phyloP scores from a whole-genome alignment of 2,113 vertebrate genomes.

The Planiliza haematocheilus region DNA sequence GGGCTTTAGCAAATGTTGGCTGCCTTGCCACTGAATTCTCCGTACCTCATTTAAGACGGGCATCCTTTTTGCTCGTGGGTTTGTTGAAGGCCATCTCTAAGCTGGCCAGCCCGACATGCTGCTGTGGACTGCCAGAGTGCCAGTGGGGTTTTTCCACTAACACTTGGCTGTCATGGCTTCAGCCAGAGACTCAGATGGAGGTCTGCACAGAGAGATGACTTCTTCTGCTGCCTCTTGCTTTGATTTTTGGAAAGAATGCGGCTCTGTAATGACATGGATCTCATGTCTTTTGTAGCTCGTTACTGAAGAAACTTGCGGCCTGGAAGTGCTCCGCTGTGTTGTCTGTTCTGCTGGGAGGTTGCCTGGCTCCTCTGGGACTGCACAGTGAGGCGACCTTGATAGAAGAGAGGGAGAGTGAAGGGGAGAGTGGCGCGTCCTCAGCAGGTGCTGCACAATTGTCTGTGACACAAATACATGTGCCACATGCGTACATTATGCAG shows the following conservation, averaged over 20 bases:
- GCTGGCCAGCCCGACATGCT: conserved; percentile 51
- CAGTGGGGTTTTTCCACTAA: conserved; percentile 75
- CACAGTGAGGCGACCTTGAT: conserved; percentile 74
- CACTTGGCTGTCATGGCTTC: conserved; percentile 63
- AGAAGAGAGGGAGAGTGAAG: conserved; percentile 53
- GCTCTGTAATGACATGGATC: conserved; percentile 39
- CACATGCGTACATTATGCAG: conserved; percentile 70
- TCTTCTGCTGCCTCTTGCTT: conserved; percentile 56
- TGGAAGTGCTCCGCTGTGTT: conserved; percentile 19
- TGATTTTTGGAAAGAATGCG: conserved; percentile 57
- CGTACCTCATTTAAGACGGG: conserved; percentile 63
- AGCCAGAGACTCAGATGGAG: conserved; percentile 52
- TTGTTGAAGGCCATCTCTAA: conserved; percentile 69
- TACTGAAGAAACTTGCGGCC: conserved; percentile 26
- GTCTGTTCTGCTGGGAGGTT: conserved; percentile 29
- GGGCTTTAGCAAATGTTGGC: conserved; percentile 66
- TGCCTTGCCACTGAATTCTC: conserved; percentile 71
- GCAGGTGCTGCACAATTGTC: conserved; percentile 71
- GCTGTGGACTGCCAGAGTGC: conserved; percentile 57
- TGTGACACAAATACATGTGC: conserved; percentile 41
- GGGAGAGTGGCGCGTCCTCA: conserved; percentile 52
- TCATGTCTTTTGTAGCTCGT: conserved; percentile 27
- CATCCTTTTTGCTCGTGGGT: conserved; percentile 69
- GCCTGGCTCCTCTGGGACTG: conserved; percentile 65
- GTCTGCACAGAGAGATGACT: conserved; percentile 56